Percentiles rank a stretch among this genome's conserved stretches.
These are phyloP conservation scores for Sitodiplosis mosellana DNA, from an alignment of 1,140 invertebrate species.

Conservation along the genomic window DNA sequence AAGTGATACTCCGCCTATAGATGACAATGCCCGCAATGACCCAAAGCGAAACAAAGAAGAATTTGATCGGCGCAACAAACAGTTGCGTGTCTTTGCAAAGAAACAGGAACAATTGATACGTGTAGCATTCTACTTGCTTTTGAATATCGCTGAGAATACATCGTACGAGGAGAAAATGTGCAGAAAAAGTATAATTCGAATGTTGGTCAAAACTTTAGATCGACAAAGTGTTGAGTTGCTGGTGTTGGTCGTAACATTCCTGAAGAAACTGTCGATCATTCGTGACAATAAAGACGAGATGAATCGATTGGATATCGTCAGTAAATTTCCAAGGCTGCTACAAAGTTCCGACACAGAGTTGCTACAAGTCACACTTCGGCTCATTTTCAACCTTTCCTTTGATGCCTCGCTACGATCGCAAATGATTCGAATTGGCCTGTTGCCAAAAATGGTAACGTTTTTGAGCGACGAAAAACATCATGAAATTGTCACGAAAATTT, in stretches of 20 bases:
- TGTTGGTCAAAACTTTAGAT: constrained; percentile 77
- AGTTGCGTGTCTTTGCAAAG: constrained; percentile 58
- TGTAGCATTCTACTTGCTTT: constrained; percentile 74
- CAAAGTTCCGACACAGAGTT: constrained; percentile 61
- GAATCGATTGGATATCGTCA: constrained; percentile 51
- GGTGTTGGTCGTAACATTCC: constrained; percentile 79
- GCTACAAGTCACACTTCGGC: constrained; percentile 66
- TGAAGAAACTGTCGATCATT: constrained; percentile 90
- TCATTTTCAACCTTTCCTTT: constrained; percentile 95
- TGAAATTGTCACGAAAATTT: constrained; percentile 65
- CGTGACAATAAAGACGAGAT: constrained; percentile 89
- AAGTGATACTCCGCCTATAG: background rate
- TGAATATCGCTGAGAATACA: constrained; percentile 90
- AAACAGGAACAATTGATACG: constrained; percentile 85
- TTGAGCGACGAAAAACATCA: constrained; percentile 75
- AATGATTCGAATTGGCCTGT: constrained; percentile 77
- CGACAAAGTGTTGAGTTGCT: constrained; percentile 73
- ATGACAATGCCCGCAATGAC: constrained; percentile 15
- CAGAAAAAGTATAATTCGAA: constrained; percentile 75
- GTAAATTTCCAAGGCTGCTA: constrained; percentile 53
- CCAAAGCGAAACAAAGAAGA: constrained; percentile 54
- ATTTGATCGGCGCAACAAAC: constrained; percentile 59
- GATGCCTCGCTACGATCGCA: constrained; percentile 67
- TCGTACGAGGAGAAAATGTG: constrained; percentile 95
- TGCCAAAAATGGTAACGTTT: constrained; percentile 77